Conservation (phyloP, 2,888 invertebrate species). For the Ophonus ardosiacus region DNA sequence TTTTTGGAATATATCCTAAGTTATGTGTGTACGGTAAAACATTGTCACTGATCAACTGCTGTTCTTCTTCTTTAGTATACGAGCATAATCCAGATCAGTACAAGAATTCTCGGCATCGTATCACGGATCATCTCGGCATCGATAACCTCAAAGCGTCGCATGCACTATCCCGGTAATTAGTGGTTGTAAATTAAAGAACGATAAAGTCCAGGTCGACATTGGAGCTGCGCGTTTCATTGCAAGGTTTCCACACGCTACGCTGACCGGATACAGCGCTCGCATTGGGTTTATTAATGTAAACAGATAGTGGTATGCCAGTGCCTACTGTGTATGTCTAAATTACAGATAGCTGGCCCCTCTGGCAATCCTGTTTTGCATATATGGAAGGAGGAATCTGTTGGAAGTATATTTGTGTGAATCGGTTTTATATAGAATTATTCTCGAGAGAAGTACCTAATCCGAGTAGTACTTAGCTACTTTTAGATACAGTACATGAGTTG, state of each 20-base stretch:
- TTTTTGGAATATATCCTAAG: no score
- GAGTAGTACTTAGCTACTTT: no score
- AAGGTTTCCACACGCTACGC: slow-evolving; percentile 7
- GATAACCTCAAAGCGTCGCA: slow-evolving; percentile 21
- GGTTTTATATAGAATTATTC: background rate
- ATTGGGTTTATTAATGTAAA: slow-evolving; percentile 32
- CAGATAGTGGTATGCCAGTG: slow-evolving; percentile 63
- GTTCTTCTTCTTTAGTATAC: no score
- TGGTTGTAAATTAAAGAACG: slow-evolving; percentile 74
- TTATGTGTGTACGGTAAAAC: no score
- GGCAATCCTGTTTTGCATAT: slow-evolving; percentile 62
- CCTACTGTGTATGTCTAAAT: slow-evolving; percentile 67
- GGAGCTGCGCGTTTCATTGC: slow-evolving; percentile 64
- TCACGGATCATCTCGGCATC: slow-evolving; percentile 70
- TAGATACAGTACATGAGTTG: no score
- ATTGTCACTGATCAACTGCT: no score
- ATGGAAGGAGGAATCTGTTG: background rate
- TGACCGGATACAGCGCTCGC: background rate
- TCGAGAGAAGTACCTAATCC: no score
- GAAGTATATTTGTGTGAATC: background rate
- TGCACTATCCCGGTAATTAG: slow-evolving; percentile 73
- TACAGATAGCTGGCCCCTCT: slow-evolving; percentile 65
- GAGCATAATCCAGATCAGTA: no score
- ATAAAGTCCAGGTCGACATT: slow-evolving; percentile 67
- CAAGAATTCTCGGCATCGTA: background rate